Evolutionary conservation across 1,140 invertebrate species (phyloP), one percentile per base, ranked within the genome.

Genomic region (Anoplolepis gracilipes): DNA sequence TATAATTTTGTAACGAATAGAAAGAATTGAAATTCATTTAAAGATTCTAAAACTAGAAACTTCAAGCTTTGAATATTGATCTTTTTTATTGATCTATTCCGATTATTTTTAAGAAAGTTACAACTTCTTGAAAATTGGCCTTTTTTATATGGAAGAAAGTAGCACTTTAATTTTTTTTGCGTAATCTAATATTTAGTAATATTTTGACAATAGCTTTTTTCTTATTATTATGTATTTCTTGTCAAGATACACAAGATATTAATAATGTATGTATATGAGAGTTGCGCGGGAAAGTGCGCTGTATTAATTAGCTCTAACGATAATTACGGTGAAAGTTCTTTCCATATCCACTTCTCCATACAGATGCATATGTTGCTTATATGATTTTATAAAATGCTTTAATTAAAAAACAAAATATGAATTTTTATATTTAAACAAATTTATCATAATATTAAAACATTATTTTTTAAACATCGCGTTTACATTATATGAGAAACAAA

Each of bases 311-410:
- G 0, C 25, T 10, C 28, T 19, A 1, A 13, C 30, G 11, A 67
- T 49, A 28, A 88, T 76, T 49, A 69, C 73, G 30, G 67, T 87
- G 79, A 90, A 84, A 88, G 85, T 84, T 91, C 87, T 88, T 84
- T 70, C 5, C 19, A 25, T 19, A 11, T 30, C 0, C 6, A 46
- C n/a, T 39, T 59, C 25, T 42, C 10, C 16, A 5, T 49, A 6
- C 5, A 19, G 13, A 46, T 46, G 42, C 13, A 22, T 28, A 6
- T 33, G 5, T 61, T 42, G 30, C 10, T n/a, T 30, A 16, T 6
- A 6, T 62, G 13, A 30, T 28, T 28, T 16, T 0, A 10, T 57
- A n/a, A 5, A 33, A 13, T 61, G 59, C 7, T 62, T 19, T 42
- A n/a, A 1, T 62, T 0, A 42, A 30, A 42, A 65, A 61, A 13